phyloP scores from a whole-genome alignment of 2,888 invertebrate genomes.

The Microctonus aethiopoides region DNA sequence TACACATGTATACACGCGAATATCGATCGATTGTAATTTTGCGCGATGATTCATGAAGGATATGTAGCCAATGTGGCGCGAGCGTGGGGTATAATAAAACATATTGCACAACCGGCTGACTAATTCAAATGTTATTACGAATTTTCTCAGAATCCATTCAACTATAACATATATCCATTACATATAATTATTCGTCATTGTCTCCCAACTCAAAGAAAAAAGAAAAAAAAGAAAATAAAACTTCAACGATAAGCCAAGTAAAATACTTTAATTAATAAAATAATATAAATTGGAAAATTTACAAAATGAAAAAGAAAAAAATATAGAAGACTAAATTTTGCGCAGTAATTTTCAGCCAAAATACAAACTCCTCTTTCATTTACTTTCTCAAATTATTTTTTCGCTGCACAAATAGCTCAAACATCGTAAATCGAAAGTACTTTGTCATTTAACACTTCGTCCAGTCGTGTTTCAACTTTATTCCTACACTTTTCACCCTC shows the following conservation, averaged over 20 bases:
- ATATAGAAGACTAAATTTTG: background rate
- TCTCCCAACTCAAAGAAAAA: background rate
- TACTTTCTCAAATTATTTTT: background rate
- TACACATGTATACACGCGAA: slow-evolving; percentile 29
- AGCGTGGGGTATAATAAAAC: slow-evolving; percentile 10
- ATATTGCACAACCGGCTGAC: slow-evolving; percentile 25
- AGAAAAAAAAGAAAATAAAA: too few species aligned
- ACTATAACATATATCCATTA: background rate
- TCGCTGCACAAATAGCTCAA: slow-evolving; percentile 11
- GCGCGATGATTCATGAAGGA: slow-evolving; percentile 43
- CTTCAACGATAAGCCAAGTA: background rate
- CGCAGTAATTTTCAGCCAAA: slow-evolving; percentile 22
- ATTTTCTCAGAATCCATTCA: slow-evolving; percentile 27
- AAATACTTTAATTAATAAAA: background rate
- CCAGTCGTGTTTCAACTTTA: slow-evolving; percentile 45
- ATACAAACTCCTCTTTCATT: slow-evolving; percentile 29
- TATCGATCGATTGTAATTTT: slow-evolving; percentile 62
- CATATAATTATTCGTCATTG: background rate
- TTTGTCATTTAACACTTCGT: slow-evolving; percentile 47
- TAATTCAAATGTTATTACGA: slow-evolving; percentile 34
- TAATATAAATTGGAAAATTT: background rate
- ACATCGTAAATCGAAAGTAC: slow-evolving; percentile 48
- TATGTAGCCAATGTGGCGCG: slow-evolving; percentile 31
- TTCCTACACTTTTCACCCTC: slow-evolving; percentile 32
- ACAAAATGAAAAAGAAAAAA: background rate